These are phyloP conservation scores for Aphaenogaster floridana DNA, from an alignment of 1,140 invertebrate genomes.

Conservation along the genomic window DNA sequence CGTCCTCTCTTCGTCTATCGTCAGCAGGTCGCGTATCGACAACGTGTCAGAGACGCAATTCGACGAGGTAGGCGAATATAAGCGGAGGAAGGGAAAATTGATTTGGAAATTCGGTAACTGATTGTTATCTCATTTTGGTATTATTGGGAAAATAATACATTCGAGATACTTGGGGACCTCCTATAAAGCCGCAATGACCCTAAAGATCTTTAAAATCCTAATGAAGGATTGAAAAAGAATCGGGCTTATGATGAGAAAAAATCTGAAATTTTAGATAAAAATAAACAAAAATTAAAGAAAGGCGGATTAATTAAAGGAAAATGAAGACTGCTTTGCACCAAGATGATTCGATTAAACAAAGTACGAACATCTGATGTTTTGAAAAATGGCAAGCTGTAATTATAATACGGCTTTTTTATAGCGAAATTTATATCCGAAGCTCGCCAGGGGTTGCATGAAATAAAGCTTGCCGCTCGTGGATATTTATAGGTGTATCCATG, in stretches of 20 bases:
- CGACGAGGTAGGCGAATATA: constrained; percentile 70
- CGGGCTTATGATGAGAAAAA: not conserved
- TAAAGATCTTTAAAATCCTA: constrained; percentile 26
- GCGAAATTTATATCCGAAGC: not conserved
- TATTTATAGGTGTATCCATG: not conserved
- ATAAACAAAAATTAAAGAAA: not conserved
- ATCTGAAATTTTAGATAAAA: not conserved
- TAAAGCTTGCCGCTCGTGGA: not conserved
- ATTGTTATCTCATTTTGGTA: constrained; percentile 33
- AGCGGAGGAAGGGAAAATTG: not conserved
- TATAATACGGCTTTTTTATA: not conserved
- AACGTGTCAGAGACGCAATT: constrained; percentile 76
- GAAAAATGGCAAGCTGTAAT: not conserved
- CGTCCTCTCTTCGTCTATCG: constrained; percentile 85
- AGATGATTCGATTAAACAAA: constrained; percentile 14
- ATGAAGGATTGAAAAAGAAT: constrained; percentile 20
- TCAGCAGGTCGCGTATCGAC: constrained; percentile 83
- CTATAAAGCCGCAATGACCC: not conserved
- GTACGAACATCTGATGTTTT: not conserved
- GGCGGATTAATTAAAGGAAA: not conserved
- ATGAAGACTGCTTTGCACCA: not conserved
- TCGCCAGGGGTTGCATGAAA: not conserved
- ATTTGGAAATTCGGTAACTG: not conserved
- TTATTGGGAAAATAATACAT: constrained; percentile 44
- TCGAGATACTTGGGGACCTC: constrained; percentile 10